A percentile compares a stretch with the other conserved stretches of the same genome.
Conservation (phyloP, 2,113 vertebrate genomes). For the Gallinago paraguaiae region DNA sequence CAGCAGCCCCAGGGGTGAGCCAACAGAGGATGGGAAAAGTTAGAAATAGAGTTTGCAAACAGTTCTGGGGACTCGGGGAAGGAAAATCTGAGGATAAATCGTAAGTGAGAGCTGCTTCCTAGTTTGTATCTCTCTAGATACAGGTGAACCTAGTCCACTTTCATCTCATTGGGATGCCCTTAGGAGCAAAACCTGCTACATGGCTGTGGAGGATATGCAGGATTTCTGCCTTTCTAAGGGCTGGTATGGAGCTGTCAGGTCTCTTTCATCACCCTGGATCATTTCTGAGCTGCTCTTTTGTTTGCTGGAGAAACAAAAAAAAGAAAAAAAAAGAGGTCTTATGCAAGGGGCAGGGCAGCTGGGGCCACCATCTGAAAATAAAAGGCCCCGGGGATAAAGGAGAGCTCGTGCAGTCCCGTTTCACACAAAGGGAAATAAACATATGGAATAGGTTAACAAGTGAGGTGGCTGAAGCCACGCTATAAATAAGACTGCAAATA, state of each 20-base stretch:
- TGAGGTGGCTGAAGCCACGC: conserved; percentile 4
- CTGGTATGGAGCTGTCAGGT: background rate
- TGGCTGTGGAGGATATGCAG: background rate
- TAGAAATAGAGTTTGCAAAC: background rate
- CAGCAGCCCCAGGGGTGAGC: background rate
- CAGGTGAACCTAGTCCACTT: background rate
- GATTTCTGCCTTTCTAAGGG: background rate
- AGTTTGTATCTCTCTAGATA: background rate
- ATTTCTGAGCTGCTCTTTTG: background rate
- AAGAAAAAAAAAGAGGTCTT: background rate
- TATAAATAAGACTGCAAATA: conserved; percentile 55
- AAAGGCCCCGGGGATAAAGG: conserved; percentile 10
- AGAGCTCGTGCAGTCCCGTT: background rate
- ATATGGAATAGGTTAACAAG: conserved; percentile 52
- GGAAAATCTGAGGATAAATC: background rate
- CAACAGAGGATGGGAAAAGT: background rate
- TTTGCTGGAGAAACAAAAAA: background rate
- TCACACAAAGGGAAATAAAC: conserved; percentile 32
- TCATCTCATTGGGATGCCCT: accelerated
- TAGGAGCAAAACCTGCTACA: background rate
- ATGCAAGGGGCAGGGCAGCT: background rate
- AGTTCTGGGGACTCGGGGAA: background rate
- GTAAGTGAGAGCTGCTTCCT: background rate
- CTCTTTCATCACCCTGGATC: background rate
- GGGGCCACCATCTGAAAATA: background rate